These are phyloP conservation scores for Echinarachnius parma DNA, from an alignment of 53 echinoderm and acorn worm species.

Conservation along the genomic window DNA sequence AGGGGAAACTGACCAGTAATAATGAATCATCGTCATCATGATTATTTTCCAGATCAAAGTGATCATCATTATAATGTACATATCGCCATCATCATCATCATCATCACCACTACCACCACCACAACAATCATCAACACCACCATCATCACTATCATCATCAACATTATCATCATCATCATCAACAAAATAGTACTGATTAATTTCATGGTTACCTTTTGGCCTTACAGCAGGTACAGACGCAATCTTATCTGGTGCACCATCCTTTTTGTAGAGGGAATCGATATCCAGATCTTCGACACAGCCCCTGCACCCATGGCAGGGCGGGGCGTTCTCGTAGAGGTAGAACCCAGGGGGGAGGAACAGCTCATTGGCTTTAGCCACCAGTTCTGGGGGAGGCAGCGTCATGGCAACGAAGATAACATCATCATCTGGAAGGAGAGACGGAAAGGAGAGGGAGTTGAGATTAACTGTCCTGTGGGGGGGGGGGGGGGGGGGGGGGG, in stretches of 20 bases:
- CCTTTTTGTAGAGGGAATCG: conserved; percentile 7
- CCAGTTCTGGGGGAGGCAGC: conserved; percentile 58
- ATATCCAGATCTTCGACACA: conserved; percentile 62
- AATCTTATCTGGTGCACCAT: neutral
- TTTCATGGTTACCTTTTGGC: conserved; percentile 34
- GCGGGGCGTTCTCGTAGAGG: conserved; percentile 74
- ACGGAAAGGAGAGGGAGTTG: no score
- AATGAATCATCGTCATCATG: conserved; percentile 15
- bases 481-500: no score
- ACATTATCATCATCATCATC: conserved; percentile 66
- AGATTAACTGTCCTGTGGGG: no score
- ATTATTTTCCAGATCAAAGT: neutral
- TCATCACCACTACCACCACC: neutral
- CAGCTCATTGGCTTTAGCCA: conserved; percentile 61
- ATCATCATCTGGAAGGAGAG: conserved; percentile 83
- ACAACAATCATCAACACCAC: neutral
- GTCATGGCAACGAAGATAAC: conserved; percentile 68
- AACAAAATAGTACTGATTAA: no score
- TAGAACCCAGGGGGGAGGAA: conserved; percentile 72
- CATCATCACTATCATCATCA: conserved; percentile 11
- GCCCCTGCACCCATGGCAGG: conserved; percentile 86
- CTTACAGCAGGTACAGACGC: conserved; percentile 15
- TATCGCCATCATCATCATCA: neutral
- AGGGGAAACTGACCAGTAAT: no score
- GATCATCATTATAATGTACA: no score